A percentile compares a stretch with the other conserved stretches of the same genome.
These are phyloP conservation scores for Acestrorhynchus altus DNA, from an alignment of 2,797 vertebrate species.

Conservation along the genomic window DNA sequence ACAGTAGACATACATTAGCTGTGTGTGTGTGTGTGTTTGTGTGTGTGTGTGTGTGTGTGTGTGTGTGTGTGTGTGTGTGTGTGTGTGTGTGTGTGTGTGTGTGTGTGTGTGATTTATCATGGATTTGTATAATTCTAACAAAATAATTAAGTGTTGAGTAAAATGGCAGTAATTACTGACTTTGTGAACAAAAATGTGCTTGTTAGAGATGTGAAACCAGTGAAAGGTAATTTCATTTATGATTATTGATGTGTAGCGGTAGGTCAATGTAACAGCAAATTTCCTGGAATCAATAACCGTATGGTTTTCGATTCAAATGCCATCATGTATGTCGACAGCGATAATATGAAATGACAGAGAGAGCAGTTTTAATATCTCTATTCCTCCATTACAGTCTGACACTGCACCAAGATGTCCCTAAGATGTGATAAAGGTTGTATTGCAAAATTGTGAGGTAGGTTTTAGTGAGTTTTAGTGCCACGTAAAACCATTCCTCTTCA, in stretches of 20 bases:
- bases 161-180: too few relatives aligned
- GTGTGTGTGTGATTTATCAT: too few relatives aligned
- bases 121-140: too few relatives aligned
- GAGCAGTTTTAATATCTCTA: slow-evolving; percentile 9
- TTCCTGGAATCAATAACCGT: slow-evolving; percentile 15
- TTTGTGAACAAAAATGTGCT: too few relatives aligned
- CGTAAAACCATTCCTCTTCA: slow-evolving; percentile 4
- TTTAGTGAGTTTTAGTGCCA: slow-evolving; percentile 18
- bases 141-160: too few relatives aligned
- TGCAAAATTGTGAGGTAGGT: neutral
- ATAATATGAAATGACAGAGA: slow-evolving; percentile 27
- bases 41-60: too few relatives aligned
- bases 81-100: too few relatives aligned
- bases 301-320: slow-evolving; percentile 15
- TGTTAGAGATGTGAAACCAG: neutral
- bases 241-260: slow-evolving; percentile 2
- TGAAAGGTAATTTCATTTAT: neutral
- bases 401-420: neutral
- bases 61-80: too few relatives aligned
- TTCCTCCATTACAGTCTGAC: neutral
- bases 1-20: too few relatives aligned
- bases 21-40: too few relatives aligned
- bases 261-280: slow-evolving; percentile 1
- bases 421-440: slow-evolving; percentile 25
- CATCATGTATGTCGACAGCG: slow-evolving; percentile 3